Evolutionary conservation across 2,888 invertebrate species (phyloP).

Genomic region (Philhelius pedissequus): DNA sequence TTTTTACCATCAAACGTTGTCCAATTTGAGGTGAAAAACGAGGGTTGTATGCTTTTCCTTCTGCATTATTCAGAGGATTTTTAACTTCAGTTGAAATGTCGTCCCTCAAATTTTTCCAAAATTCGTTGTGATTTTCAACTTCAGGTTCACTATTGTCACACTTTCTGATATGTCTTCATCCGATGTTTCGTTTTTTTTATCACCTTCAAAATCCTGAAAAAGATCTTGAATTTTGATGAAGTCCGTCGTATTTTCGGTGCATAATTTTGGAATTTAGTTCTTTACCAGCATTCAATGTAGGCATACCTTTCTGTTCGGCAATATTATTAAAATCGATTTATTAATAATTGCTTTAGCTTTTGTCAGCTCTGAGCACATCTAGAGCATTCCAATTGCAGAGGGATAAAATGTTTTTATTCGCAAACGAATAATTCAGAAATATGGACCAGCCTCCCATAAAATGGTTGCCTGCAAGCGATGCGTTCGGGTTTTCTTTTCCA

Average conservation of each 20-base stretch:
- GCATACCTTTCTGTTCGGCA: background rate
- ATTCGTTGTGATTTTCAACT: background rate
- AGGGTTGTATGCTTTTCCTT: background rate
- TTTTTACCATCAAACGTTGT: background rate
- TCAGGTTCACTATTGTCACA: too few species aligned
- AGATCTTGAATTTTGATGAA: background rate
- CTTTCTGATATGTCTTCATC: too few species aligned
- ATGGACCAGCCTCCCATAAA: background rate
- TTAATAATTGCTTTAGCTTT: background rate
- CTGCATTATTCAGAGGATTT: background rate
- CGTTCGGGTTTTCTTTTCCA: background rate
- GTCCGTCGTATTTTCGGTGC: background rate
- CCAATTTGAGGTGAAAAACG: background rate
- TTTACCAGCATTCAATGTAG: background rate
- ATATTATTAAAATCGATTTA: rapidly evolving
- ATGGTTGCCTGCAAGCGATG: background rate
- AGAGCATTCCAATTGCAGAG: background rate
- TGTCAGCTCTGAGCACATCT: background rate
- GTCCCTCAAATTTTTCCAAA: background rate
- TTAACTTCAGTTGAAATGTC: background rate
- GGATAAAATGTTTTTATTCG: background rate
- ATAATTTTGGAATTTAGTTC: background rate
- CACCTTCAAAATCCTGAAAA: background rate
- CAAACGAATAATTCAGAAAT: background rate
- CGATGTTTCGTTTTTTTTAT: too few species aligned